A percentile compares a stretch with the other conserved stretches of the same genome.
Evolutionary conservation across 2,888 invertebrate species (phyloP).

Genomic region (Xylota segnis): DNA sequence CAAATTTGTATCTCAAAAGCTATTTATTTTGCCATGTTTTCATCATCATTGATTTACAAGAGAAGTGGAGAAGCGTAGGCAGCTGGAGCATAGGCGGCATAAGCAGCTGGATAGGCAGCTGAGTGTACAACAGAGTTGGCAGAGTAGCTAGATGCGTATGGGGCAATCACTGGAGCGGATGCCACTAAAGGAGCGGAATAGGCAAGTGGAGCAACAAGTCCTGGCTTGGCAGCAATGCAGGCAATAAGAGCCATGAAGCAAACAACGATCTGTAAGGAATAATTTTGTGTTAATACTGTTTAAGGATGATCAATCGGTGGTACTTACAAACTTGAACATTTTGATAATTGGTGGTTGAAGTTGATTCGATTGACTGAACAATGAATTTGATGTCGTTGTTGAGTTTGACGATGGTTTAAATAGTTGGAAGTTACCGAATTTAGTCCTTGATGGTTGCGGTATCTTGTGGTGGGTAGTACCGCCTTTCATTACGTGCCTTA

Average conservation of each 20-base stretch:
- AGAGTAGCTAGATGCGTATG: constrained; percentile 67
- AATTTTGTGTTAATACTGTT: background rate
- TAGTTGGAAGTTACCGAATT: background rate
- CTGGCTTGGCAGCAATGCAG: constrained; percentile 64
- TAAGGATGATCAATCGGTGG: background rate
- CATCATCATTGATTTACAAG: constrained; percentile 25
- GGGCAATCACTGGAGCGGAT: constrained; percentile 61
- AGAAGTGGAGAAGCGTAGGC: constrained; percentile 59
- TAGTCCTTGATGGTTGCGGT: constrained; percentile 31
- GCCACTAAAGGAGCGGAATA: constrained; percentile 62
- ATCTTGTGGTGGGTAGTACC: background rate
- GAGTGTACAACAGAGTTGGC: constrained; percentile 64
- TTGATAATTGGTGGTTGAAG: constrained; percentile 37
- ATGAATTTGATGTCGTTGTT: constrained; percentile 36
- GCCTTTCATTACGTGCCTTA: constrained; percentile 1
- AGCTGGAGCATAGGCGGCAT: constrained; percentile 52
- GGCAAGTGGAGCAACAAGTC: constrained; percentile 59
- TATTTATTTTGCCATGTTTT: constrained; percentile 43
- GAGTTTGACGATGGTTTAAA: constrained; percentile 10
- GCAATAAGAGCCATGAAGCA: constrained; percentile 66
- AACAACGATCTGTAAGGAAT: constrained; percentile 38
- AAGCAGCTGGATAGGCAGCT: constrained; percentile 65
- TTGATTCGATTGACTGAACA: constrained; percentile 44
- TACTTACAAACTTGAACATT: constrained; percentile 67
- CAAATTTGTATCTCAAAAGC: constrained; percentile 7